These are phyloP conservation scores for Clepsis dumicolana DNA, from an alignment of 2,888 invertebrate species.

Conservation along the genomic window DNA sequence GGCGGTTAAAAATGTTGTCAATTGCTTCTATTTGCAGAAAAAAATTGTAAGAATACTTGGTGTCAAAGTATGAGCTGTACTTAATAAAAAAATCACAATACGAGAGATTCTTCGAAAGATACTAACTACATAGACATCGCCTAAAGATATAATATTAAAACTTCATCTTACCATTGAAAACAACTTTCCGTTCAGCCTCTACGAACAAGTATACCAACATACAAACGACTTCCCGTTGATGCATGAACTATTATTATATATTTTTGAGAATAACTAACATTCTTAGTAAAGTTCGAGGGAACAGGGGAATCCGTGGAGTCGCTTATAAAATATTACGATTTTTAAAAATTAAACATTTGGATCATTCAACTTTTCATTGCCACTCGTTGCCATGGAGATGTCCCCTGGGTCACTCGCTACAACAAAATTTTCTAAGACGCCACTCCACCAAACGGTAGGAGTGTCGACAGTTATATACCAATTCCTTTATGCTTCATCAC, in stretches of 20 bases:
- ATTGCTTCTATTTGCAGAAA: too few relatives aligned
- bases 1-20: too few relatives aligned
- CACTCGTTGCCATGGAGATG: too few relatives aligned
- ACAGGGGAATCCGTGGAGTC: slow-evolving; percentile 53
- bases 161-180: not conserved
- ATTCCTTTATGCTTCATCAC: too few relatives aligned
- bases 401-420: too few relatives aligned
- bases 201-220: slow-evolving; percentile 33
- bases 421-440: too few relatives aligned
- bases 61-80: too few relatives aligned
- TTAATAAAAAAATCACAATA: not conserved
- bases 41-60: too few relatives aligned
- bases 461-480: too few relatives aligned
- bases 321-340: slow-evolving; percentile 4
- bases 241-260: slow-evolving; percentile 53
- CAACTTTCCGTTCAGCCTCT: not conserved
- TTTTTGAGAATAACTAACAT: slow-evolving; percentile 64
- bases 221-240: slow-evolving; percentile 15
- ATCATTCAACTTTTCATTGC: too few relatives aligned
- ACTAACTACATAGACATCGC: not conserved
- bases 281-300: slow-evolving; percentile 63
- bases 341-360: not conserved
- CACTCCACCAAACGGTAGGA: too few relatives aligned
- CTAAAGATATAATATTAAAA: not conserved
- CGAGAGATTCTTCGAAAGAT: not conserved